Conservation (phyloP, 2,797 vertebrate species). For the Tympanoctomys barrerae region DNA sequence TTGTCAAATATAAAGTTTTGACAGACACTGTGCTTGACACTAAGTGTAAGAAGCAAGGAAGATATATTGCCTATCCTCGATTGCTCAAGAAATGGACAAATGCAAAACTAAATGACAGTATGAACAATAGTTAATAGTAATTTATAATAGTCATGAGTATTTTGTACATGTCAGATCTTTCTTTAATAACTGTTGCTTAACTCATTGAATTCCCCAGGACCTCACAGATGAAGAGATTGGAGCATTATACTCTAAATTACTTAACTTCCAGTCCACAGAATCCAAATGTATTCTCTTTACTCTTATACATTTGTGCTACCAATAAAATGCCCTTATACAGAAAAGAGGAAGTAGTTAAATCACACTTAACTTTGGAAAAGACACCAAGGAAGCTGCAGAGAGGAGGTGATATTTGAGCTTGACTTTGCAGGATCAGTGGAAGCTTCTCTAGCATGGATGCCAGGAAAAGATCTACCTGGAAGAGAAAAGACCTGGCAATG, state of each 20-base stretch:
- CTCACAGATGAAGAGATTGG: slow-evolving; percentile 32
- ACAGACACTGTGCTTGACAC: neutral
- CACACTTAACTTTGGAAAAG: neutral
- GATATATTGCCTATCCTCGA: neutral
- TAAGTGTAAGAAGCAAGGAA: neutral
- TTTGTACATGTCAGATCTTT: neutral
- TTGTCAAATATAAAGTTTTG: slow-evolving; percentile 4
- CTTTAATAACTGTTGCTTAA: neutral
- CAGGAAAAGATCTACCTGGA: neutral
- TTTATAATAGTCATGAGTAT: neutral
- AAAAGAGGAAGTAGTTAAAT: neutral
- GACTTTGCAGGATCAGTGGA: neutral
- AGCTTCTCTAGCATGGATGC: neutral
- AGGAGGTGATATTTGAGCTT: neutral
- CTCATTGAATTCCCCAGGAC: neutral
- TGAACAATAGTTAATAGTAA: neutral
- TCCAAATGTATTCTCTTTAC: neutral
- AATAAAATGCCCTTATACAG: neutral
- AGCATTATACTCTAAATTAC: neutral
- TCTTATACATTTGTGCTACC: neutral
- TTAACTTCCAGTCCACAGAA: neutral
- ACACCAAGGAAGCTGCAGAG: neutral
- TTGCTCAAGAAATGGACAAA: neutral
- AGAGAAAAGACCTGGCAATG: neutral
- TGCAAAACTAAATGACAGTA: neutral